Evolutionary conservation across 2,888 invertebrate species (phyloP), one percentile per base, ranked within the genome.

Genomic region (Eristalinus sepulchralis): DNA sequence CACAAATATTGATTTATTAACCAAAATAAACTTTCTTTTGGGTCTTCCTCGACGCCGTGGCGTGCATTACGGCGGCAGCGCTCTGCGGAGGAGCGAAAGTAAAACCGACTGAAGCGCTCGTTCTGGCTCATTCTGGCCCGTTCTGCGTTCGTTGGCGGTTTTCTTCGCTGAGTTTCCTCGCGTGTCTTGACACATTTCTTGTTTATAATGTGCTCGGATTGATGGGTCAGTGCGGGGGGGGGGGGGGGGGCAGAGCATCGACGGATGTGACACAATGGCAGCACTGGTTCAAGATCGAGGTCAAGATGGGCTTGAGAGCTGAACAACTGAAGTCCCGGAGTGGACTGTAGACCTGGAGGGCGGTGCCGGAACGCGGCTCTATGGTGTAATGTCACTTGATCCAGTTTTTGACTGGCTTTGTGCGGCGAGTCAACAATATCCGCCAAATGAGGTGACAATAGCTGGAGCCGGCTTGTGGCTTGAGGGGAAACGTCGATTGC

Each of bases 1-100:
- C 20, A 75, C 83, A 86, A 83, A 86, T 86, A 86, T 86, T 86
- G 83, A 86, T 83, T 86, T 83, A 86, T 79, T 66, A 66, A 83
- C 57, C 78, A 76, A 71, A 83, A 75, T 78, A 71, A 75, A 86
- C 86, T 86, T 86, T 86, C 86, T 86, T 86, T 47, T 17, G 17
- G 17, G n/a, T n/a, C 77, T 22, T n/a, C n/a, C 47, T 68, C 53
- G 20, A 62, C 34, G 31, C 6, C 33, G n/a, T 77, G 24, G 72
- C 20, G 62, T 47, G 27, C 27, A 27, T 27, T 27, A 27, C 62
- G 10, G 24, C 8, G 33, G 60, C 39, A 6, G 64, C 72, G 55
- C 66, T 67, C n/a, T 70, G 67, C 66, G 70, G 73, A 53, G 34
- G 27, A 86, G 86, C 68, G 86, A 86, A 86, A 86, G 86, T 83